phyloP scores from a whole-genome alignment of 2,113 vertebrate genomes.

The Tretioscincus oriximinensis region DNA sequence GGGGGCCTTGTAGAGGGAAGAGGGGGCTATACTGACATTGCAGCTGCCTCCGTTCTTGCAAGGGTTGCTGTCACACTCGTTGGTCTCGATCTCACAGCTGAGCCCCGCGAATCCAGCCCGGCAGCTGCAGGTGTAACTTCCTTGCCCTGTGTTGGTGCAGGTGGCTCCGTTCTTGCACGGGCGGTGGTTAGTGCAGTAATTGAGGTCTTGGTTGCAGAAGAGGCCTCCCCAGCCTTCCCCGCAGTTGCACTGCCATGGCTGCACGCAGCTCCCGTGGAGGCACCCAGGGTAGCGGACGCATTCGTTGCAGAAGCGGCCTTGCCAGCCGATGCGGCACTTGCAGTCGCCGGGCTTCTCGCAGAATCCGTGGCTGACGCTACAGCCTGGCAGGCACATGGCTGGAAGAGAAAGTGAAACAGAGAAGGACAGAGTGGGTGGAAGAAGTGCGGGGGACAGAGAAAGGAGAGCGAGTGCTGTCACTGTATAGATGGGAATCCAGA shows the following conservation, averaged over 20 bases:
- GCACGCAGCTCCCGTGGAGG: conserved; percentile 76
- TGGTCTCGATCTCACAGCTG: conserved; percentile 77
- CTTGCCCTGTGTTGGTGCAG: conserved; percentile 84
- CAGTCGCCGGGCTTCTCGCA: conserved; percentile 81
- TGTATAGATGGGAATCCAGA: not conserved
- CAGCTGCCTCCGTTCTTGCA: conserved; percentile 91
- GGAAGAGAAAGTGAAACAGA: conserved; percentile 19
- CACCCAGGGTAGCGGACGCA: conserved; percentile 80
- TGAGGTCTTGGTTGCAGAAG: conserved; percentile 82
- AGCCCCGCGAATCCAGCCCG: conserved; percentile 72
- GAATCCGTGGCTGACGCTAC: conserved; percentile 76
- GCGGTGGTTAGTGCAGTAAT: conserved; percentile 85
- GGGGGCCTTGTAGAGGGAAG: not conserved
- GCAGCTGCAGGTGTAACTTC: conserved; percentile 83
- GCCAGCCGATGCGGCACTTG: conserved; percentile 82
- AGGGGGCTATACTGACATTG: conserved; percentile 73
- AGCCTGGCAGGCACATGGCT: conserved; percentile 81
- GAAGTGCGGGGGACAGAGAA: not conserved
- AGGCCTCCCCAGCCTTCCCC: conserved; percentile 84
- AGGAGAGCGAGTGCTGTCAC: not conserved
- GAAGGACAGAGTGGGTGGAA: not conserved
- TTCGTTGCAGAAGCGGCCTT: conserved; percentile 77
- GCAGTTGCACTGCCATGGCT: conserved; percentile 81
- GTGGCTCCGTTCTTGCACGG: conserved; percentile 80
- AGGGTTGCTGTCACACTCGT: conserved; percentile 85